Percentiles rank a stretch among this genome's conserved stretches.
These are phyloP conservation scores for Zelleria hepariella DNA, from an alignment of 2,888 invertebrate species.

Conservation along the genomic window DNA sequence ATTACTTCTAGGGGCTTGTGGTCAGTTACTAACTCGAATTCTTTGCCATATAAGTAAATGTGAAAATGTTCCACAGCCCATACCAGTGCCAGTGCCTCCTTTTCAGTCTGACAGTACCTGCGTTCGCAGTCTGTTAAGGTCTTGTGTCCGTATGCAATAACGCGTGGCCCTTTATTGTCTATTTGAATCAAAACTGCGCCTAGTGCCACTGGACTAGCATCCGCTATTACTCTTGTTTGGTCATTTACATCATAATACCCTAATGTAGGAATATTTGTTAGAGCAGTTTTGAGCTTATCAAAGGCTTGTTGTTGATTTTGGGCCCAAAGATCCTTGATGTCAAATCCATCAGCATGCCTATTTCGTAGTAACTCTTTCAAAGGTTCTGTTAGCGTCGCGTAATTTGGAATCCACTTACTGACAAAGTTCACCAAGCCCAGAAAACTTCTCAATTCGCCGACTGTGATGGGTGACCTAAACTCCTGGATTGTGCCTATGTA, in stretches of 20 bases:
- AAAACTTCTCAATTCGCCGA: constrained; percentile 23
- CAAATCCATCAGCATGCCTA: constrained; percentile 9
- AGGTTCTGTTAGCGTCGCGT: constrained; percentile 18
- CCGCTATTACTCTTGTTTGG: constrained; percentile 16
- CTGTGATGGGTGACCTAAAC: constrained; percentile 14
- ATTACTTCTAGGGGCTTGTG: constrained; percentile 34
- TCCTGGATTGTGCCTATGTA: constrained; percentile 13
- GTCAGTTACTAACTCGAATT: constrained; percentile 25
- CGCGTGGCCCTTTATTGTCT: constrained; percentile 13
- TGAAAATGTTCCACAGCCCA: constrained; percentile 24
- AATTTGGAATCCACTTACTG: constrained; percentile 18
- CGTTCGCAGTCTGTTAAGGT: constrained; percentile 19
- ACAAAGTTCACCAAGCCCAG: constrained; percentile 21
- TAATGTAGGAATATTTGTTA: constrained; percentile 4
- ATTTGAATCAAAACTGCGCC: constrained; percentile 17
- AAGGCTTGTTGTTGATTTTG: constrained; percentile 8
- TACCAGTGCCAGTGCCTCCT: constrained; percentile 21
- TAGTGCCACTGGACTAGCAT: constrained; percentile 18
- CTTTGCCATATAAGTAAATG: constrained; percentile 20
- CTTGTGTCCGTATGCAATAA: constrained; percentile 23
- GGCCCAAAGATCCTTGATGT: constrained; percentile 8
- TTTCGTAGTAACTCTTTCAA: constrained; percentile 6
- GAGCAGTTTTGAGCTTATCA: background rate
- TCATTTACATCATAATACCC: constrained; percentile 17
- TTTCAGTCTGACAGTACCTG: constrained; percentile 22